Conservation (phyloP, 2,888 invertebrate genomes). For the Mesorhabditis sp. region DNA sequence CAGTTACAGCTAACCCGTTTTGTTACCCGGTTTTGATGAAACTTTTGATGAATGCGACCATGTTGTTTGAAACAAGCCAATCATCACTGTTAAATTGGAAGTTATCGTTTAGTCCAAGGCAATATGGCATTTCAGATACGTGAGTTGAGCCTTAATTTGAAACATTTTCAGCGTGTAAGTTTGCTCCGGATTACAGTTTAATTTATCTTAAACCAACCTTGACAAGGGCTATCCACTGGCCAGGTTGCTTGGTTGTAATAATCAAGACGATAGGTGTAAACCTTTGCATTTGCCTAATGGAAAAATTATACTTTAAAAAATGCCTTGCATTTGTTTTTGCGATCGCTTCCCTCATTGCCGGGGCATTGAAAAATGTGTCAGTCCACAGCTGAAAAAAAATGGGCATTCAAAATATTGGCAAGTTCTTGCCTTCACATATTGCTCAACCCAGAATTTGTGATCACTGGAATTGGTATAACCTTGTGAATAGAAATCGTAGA, state of each 20-base stretch:
- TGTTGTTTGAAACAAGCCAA: not conserved
- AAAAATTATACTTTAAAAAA: no score
- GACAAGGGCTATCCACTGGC: conserved; percentile 1
- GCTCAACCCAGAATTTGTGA: conserved; percentile 2
- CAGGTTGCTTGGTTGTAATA: not conserved
- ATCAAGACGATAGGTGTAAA: not conserved
- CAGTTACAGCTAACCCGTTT: not conserved
- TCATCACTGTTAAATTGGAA: not conserved
- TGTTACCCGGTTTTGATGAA: not conserved
- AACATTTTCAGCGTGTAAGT: not conserved
- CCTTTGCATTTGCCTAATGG: not conserved
- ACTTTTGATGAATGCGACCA: not conserved
- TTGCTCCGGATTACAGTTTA: no score
- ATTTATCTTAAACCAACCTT: not conserved
- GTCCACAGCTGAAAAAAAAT: not conserved
- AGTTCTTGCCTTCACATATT: not conserved
- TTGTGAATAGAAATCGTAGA: not conserved
- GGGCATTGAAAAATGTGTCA: conserved; percentile 2
- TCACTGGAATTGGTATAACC: not conserved
- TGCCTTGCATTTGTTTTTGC: not conserved
- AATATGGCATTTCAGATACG: conserved; percentile 4
- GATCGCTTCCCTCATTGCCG: not conserved
- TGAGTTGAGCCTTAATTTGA: not conserved
- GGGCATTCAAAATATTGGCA: not conserved
- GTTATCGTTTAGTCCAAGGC: not conserved